Evolutionary conservation across 2,113 vertebrate genomes (phyloP), one percentile per base, ranked within the genome.

Genomic region (Aramus guarauna): DNA sequence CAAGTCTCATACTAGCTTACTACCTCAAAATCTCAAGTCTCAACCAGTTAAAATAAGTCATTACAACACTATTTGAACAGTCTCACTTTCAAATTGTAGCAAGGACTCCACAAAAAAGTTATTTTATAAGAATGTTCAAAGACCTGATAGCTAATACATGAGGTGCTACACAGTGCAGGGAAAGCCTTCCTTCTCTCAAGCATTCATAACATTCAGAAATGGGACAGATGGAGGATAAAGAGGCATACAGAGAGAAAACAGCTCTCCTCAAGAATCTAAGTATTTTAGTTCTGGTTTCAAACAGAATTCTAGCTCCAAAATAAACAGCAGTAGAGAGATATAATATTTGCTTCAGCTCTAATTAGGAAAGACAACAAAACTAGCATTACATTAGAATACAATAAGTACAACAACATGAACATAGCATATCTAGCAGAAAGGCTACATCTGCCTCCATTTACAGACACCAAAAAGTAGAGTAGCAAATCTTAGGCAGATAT

Each of bases 201-300:
- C 21, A 17, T 32, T 30, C 4, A 0, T 22, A 53, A n/a, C 15
- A 56, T 58, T 82, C 56, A 36, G 16, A 27, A 18, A 14, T 8
- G 9, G 24, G 34, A 53, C 15, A 48, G 59, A 9, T 0, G 43
- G 1, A 41, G 2, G 20, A 9, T 15, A 11, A n/a, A 39, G 34
- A 34, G 21, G 27, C 48, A 68, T 18, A 30, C 15, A 26, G 19
- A 45, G 6, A 55, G 29, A 55, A 79, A 56, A 75, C 1, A 68
- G 20, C 20, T 7, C 8, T 63, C 11, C 24, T 12, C 8, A 8
- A 39, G 20, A 43, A 63, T 4, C 5, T 4, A 7, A 6, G 15
- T 62, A 4, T 56, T 36, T 79, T 2, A 30, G 13, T 27, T 64
- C 39, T 64, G 39, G 5, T 23, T 41, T 72, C 36, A 37, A 15